A percentile compares a stretch with the other conserved stretches of the same genome.
Conservation (phyloP, 2,888 invertebrate species). For the Sclerodermus sp. region DNA sequence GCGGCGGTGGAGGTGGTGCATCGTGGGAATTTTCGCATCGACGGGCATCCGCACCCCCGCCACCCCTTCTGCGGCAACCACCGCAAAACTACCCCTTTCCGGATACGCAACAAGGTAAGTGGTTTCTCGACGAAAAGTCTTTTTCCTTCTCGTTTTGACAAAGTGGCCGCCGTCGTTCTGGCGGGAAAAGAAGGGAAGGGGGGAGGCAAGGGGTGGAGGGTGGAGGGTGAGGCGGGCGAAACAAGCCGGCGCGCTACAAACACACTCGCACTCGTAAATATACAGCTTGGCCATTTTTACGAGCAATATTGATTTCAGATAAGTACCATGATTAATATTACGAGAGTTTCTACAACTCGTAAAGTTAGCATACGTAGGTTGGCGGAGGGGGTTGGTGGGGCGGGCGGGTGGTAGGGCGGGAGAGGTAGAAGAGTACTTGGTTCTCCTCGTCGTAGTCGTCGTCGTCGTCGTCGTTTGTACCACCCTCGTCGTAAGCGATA, state of each 20-base stretch:
- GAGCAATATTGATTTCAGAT: slow-evolving; percentile 47
- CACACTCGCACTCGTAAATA: slow-evolving; percentile 45
- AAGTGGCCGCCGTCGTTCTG: neutral
- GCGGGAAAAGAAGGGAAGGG: neutral
- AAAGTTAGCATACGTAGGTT: slow-evolving; percentile 50
- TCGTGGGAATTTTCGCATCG: no score
- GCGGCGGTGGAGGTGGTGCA: no score
- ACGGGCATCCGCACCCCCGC: no score
- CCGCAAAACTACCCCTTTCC: no score
- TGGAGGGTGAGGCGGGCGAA: slow-evolving; percentile 5
- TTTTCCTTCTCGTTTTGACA: neutral
- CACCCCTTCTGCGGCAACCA: no score
- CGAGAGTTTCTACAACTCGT: slow-evolving; percentile 55
- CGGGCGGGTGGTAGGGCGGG: no score
- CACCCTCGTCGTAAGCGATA: neutral
- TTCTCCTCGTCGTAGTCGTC: slow-evolving; percentile 12
- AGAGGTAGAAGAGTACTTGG: slow-evolving; percentile 15
- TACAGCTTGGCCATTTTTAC: slow-evolving; percentile 44
- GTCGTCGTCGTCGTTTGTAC: slow-evolving; percentile 3
- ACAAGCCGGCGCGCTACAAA: slow-evolving; percentile 22
- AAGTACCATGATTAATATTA: slow-evolving; percentile 55
- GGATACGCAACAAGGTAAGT: no score
- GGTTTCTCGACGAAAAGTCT: no score
- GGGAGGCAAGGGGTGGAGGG: neutral
- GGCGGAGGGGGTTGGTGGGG: slow-evolving; percentile 4